Percentiles rank a stretch among this genome's conserved stretches.
phyloP scores from a whole-genome alignment of 2,888 invertebrate genomes.

The Heliconius hortense region DNA sequence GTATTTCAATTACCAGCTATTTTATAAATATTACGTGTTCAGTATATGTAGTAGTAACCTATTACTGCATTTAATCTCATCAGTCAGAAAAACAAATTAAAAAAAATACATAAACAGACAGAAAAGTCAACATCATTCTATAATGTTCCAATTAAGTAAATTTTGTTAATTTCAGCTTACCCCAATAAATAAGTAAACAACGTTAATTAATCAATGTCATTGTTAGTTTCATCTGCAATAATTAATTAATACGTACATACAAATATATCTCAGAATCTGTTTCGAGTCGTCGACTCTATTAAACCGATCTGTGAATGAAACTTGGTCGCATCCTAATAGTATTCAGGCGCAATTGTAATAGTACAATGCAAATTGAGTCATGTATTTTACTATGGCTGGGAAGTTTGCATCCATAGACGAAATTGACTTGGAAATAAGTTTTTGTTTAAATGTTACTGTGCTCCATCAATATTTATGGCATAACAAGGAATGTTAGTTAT shows the following conservation, averaged over 20 bases:
- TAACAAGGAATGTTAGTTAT: background rate
- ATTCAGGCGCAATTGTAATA: conserved; percentile 25
- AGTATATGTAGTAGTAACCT: background rate
- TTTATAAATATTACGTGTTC: background rate
- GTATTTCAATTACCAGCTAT: background rate
- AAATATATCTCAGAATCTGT: background rate
- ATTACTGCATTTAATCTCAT: background rate
- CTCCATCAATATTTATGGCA: background rate
- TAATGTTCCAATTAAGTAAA: background rate
- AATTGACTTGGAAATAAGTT: conserved; percentile 13
- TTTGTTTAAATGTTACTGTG: background rate
- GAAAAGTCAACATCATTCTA: background rate
- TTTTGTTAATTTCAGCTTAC: background rate
- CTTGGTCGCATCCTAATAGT: conserved; percentile 23
- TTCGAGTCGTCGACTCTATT: conserved; percentile 12
- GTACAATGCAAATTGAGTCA: conserved; percentile 27
- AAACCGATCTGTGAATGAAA: conserved; percentile 23
- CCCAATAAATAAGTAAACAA: background rate
- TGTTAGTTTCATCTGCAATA: background rate
- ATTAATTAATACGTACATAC: background rate
- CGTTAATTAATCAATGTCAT: background rate
- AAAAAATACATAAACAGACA: too few relatives aligned
- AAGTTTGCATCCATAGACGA: conserved; percentile 10
- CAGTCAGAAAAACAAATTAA: too few relatives aligned
- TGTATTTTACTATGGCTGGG: conserved; percentile 14